These are phyloP conservation scores for Tetramorium parvispinum DNA, from an alignment of 1,140 invertebrate species.

Conservation along the genomic window DNA sequence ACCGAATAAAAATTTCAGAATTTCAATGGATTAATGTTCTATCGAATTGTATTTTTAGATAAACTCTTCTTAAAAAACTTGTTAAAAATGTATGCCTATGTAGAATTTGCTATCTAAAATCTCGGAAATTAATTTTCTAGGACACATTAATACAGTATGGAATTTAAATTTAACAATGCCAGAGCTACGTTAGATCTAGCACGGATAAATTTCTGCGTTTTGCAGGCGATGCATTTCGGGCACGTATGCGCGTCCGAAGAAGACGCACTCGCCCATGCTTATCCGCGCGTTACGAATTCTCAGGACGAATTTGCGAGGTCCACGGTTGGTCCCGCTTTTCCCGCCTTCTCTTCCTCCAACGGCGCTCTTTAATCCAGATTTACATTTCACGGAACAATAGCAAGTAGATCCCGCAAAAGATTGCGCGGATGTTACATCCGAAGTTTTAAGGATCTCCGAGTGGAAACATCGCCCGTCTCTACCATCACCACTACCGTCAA, in stretches of 20 bases:
- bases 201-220: conserved; percentile 15
- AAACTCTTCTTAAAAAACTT: not conserved
- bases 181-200: conserved; percentile 22
- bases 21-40: not conserved
- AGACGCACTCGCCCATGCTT: conserved; percentile 23
- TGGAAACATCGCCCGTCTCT: not conserved
- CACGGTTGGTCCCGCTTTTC: conserved; percentile 1
- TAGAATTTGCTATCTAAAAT: not conserved
- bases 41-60: not conserved
- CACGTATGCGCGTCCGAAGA: conserved; percentile 43
- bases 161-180: conserved; percentile 31
- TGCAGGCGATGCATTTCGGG: conserved; percentile 27
- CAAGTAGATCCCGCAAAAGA: conserved; percentile 58
- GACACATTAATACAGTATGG: not conserved
- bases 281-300: conserved; percentile 57
- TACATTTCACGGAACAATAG: conserved; percentile 67
- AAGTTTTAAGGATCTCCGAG: conserved; percentile 66
- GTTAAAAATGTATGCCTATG: not conserved
- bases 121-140: conserved; percentile 30
- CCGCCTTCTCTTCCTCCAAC: not conserved
- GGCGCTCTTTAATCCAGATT: conserved; percentile 67
- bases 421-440: conserved; percentile 40
- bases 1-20: not conserved
- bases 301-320: conserved; percentile 60
- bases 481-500: conserved; percentile 8